Conservation (phyloP, 2,797 vertebrate species). For the Kryptopterus vitreolus region DNA sequence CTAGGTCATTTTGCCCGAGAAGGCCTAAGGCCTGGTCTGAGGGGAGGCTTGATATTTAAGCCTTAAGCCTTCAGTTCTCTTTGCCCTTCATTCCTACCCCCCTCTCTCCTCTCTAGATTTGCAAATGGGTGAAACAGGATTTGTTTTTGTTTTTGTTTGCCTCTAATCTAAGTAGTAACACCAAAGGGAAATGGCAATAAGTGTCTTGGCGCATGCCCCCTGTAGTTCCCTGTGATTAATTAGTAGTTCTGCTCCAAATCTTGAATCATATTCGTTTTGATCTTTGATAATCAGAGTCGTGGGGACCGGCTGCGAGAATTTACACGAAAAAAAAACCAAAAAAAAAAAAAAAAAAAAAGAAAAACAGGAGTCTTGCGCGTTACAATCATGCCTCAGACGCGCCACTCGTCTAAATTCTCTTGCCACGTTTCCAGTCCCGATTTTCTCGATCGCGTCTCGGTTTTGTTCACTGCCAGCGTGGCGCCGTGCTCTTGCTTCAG, state of each 20-base stretch:
- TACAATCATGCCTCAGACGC: constrained; percentile 48
- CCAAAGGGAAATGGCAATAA: constrained; percentile 47
- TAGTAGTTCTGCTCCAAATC: constrained; percentile 18
- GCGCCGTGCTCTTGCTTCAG: constrained; percentile 56
- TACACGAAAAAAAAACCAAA: constrained; percentile 30
- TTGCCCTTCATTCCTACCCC: constrained; percentile 28
- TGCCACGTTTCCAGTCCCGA: constrained; percentile 33
- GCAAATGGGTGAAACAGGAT: constrained; percentile 14
- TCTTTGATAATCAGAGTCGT: constrained; percentile 28
- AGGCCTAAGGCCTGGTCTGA: constrained; percentile 35
- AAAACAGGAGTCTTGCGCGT: constrained; percentile 36
- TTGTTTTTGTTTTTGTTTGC: constrained; percentile 18
- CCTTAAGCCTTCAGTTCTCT: constrained; percentile 30
- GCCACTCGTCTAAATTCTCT: constrained; percentile 43
- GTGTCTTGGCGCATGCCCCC: constrained; percentile 43
- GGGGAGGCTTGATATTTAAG: constrained; percentile 55
- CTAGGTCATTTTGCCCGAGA: constrained; percentile 17
- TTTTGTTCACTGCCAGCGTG: constrained; percentile 57
- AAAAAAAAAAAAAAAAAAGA: constrained; percentile 12
- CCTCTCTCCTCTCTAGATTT: constrained; percentile 17
- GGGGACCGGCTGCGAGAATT: constrained; percentile 43
- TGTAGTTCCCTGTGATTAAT: constrained; percentile 25
- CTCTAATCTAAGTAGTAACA: constrained; percentile 39
- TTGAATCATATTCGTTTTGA: constrained; percentile 5
- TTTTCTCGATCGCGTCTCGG: constrained; percentile 40